These are phyloP conservation scores for Pseudomyrmex sp. DNA, from an alignment of 1,140 invertebrate species.

Conservation along the genomic window DNA sequence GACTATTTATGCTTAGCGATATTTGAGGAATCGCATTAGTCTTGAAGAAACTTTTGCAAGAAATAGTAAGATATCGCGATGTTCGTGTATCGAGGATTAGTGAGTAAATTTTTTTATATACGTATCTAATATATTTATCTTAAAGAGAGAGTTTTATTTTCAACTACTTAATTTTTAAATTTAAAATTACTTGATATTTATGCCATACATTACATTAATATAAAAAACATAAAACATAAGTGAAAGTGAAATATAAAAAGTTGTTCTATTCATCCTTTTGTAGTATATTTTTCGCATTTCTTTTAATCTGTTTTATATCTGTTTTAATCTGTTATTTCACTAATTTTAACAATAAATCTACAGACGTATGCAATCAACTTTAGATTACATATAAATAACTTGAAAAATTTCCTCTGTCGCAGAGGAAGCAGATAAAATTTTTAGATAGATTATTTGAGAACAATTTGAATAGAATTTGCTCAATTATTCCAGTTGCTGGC, in stretches of 20 bases:
- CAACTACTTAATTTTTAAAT: too few relatives aligned
- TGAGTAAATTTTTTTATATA: slow-evolving; percentile 36
- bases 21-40: slow-evolving; percentile 37
- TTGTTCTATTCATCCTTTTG: too few relatives aligned
- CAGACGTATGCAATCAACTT: not conserved
- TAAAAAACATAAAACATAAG: too few relatives aligned
- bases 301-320: too few relatives aligned
- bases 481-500: slow-evolving; percentile 40
- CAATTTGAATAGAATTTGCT: not conserved
- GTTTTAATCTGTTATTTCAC: not conserved
- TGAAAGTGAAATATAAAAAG: too few relatives aligned
- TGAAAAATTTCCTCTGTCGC: not conserved
- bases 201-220: too few relatives aligned
- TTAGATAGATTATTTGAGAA: not conserved
- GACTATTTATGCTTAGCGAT: slow-evolving; percentile 36
- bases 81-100: slow-evolving; percentile 17
- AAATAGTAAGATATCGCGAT: not conserved
- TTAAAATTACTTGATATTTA: too few relatives aligned
- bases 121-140: not conserved
- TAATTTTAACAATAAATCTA: not conserved
- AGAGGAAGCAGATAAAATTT: not conserved
- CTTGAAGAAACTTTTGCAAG: not conserved
- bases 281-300: too few relatives aligned
- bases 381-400: not conserved
- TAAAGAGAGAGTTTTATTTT: too few relatives aligned